These are phyloP conservation scores for Scaptomyza polygonia DNA, from an alignment of 2,888 invertebrate genomes.

Conservation along the genomic window DNA sequence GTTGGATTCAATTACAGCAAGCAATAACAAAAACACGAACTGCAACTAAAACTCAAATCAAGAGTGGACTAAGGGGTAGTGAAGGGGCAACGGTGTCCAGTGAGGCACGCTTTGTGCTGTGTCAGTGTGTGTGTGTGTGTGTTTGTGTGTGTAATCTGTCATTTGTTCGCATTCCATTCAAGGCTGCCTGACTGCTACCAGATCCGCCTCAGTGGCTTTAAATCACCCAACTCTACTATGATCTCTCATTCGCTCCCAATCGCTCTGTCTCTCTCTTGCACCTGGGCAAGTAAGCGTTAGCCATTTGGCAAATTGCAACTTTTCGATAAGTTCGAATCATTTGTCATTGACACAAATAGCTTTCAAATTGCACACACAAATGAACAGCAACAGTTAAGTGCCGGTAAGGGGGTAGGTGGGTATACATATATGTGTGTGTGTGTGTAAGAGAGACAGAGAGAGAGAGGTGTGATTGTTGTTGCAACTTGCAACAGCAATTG, in stretches of 20 bases:
- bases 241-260: constrained; percentile 11
- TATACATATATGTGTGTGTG: background rate
- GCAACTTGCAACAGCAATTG: constrained; percentile 56
- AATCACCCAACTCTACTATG: constrained; percentile 19
- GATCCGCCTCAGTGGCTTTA: constrained; percentile 66
- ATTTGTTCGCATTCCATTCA: constrained; percentile 78
- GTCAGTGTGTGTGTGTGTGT: background rate
- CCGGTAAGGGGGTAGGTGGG: constrained; percentile 4
- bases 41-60: constrained; percentile 15
- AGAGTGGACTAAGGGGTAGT: background rate
- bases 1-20: constrained; percentile 29
- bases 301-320: constrained; percentile 75
- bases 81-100: constrained; percentile 2
- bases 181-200: constrained; percentile 63
- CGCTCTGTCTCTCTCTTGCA: constrained; percentile 27
- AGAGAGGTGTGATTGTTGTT: constrained; percentile 35
- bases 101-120: constrained; percentile 8
- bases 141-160: constrained; percentile 54
- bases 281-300: constrained; percentile 44
- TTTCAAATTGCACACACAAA: constrained; percentile 75
- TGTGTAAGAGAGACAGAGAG: background rate
- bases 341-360: constrained; percentile 80
- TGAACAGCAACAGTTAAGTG: constrained; percentile 29
- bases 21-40: background rate
- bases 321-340: constrained; percentile 80